Evolutionary conservation across 2,797 vertebrate species (phyloP).

Genomic region (Lepus oiostolus): DNA sequence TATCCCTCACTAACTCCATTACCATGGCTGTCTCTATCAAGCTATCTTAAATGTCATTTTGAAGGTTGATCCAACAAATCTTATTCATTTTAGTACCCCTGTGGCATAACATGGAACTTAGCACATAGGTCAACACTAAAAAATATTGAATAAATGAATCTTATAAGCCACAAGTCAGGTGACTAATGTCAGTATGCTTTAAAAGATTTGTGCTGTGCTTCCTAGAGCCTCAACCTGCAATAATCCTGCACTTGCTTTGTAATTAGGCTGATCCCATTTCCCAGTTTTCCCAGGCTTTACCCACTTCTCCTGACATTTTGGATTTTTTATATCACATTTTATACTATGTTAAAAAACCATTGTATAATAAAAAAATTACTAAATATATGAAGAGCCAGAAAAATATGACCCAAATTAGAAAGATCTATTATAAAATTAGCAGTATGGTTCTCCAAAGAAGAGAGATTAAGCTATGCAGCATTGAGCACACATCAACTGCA

Average conservation of each 20-base stretch:
- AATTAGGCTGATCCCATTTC: background rate
- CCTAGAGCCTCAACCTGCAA: background rate
- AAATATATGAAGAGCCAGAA: background rate
- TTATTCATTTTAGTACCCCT: background rate
- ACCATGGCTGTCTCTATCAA: background rate
- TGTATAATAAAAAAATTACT: background rate
- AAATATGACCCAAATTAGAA: background rate
- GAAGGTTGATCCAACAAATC: background rate
- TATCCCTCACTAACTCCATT: background rate
- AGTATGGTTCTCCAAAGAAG: background rate
- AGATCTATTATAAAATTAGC: background rate
- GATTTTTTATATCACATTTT: conserved; percentile 1
- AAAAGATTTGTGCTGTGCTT: background rate
- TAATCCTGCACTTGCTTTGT: background rate
- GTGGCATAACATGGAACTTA: background rate
- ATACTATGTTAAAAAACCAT: background rate
- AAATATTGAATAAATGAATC: background rate
- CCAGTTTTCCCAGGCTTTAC: background rate
- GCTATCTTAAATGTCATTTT: background rate
- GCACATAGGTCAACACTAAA: background rate
- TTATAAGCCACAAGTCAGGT: background rate
- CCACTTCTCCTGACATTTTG: background rate
- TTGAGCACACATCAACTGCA: background rate
- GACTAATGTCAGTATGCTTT: background rate
- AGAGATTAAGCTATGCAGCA: background rate